Conservation (phyloP, 1,140 invertebrate species). For the Babylonia areolata region DNA sequence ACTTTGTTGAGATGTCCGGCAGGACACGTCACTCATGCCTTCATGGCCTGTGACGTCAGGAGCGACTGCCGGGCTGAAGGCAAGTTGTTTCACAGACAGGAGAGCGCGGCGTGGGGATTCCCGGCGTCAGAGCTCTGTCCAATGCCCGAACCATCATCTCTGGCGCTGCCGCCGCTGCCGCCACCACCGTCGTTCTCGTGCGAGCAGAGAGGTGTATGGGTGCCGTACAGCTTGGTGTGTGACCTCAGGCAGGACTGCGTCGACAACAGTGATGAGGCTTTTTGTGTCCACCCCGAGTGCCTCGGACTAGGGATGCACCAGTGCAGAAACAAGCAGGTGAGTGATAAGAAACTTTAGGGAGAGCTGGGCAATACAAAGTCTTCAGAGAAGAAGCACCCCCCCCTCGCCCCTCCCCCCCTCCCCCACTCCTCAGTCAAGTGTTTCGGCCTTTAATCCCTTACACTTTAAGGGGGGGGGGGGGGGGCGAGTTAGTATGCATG, state of each 20-base stretch:
- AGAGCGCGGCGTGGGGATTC: not conserved
- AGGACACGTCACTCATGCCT: not conserved
- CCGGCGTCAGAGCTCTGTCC: not conserved
- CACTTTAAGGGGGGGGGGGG: too few species aligned
- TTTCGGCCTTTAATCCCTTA: too few species aligned
- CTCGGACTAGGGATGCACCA: not conserved
- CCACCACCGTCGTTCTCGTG: not conserved
- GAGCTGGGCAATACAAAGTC: too few species aligned
- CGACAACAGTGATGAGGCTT: not conserved
- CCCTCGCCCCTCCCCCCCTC: too few species aligned
- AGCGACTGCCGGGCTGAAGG: not conserved
- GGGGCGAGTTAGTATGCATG: too few species aligned
- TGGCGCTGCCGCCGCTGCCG: not conserved
- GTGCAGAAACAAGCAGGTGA: not conserved
- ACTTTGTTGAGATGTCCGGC: not conserved
- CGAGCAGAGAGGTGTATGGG: not conserved
- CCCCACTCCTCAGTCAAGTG: too few species aligned
- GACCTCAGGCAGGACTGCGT: conserved; percentile 1
- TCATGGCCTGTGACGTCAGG: not conserved
- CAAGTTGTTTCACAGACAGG: not conserved
- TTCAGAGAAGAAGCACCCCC: too few species aligned
- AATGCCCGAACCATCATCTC: too few species aligned
- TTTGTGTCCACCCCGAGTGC: not conserved
- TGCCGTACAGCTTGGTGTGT: conserved; percentile 18
- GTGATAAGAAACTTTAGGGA: too few species aligned